phyloP scores from a whole-genome alignment of 2,113 vertebrate genomes.

The Petromus typicus region DNA sequence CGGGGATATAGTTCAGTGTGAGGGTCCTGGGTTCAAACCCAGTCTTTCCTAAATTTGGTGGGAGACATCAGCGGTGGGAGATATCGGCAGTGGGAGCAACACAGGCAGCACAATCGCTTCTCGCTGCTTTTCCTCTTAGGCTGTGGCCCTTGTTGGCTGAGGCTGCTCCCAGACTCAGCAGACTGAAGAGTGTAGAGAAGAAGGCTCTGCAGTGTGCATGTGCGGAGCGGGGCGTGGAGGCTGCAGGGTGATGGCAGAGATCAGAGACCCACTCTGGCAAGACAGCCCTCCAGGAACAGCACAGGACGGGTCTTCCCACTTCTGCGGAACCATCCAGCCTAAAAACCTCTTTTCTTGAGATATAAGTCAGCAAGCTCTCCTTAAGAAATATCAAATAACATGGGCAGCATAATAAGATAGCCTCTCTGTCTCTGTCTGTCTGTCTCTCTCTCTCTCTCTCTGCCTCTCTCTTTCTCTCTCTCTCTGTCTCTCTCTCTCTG shows the following conservation, averaged over 20 bases:
- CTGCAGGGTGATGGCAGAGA: not conserved
- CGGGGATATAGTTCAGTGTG: not conserved
- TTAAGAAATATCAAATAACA: not conserved
- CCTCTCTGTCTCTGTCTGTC: not conserved
- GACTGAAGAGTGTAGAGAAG: not conserved
- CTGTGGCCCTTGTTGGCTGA: not conserved
- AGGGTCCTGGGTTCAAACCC: not conserved
- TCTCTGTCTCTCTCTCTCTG: not conserved
- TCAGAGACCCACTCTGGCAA: not conserved
- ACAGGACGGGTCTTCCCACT: not conserved
- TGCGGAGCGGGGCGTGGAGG: too few species aligned
- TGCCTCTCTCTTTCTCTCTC: not conserved
- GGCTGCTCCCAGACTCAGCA: not conserved
- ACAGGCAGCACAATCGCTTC: too few species aligned
- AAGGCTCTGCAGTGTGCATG: not conserved
- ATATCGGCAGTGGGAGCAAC: too few species aligned
- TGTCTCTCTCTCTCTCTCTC: not conserved
- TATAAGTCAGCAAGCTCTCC: not conserved
- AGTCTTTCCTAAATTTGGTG: not conserved
- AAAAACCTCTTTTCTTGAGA: not conserved
- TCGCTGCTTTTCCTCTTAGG: not conserved
- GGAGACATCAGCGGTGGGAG: too few species aligned
- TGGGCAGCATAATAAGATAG: not conserved
- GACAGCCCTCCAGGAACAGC: not conserved
- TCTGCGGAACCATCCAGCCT: not conserved